These are phyloP conservation scores for Echinops telfairi DNA, from an alignment of 2,113 vertebrate genomes.

Conservation along the genomic window DNA sequence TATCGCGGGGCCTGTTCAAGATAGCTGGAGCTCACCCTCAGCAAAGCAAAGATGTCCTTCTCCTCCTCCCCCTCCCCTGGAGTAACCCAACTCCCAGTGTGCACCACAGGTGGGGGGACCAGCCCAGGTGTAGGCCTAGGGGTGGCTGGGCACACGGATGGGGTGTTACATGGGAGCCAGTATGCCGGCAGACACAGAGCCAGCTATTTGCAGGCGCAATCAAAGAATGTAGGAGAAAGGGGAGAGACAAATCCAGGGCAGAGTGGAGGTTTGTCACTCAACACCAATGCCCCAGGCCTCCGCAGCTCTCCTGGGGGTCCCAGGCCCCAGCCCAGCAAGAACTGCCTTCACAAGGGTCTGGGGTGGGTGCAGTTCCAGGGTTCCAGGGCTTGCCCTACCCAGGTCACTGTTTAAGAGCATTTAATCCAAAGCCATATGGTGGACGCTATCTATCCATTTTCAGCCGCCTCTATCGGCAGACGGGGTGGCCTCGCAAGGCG, in stretches of 20 bases:
- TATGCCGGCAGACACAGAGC: constrained; percentile 44
- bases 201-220: no score
- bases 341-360: no score
- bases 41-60: constrained; percentile 78
- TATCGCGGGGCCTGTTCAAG: constrained; percentile 55
- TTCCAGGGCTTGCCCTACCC: neutral
- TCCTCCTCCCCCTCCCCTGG: neutral
- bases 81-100: constrained; percentile 25
- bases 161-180: neutral
- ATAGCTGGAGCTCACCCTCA: constrained; percentile 58
- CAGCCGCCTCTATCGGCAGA: neutral
- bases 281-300: no score
- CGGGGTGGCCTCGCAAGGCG: neutral
- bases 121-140: constrained; percentile 14
- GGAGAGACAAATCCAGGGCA: no score
- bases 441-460: neutral
- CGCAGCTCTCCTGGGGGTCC: no score
- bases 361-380: neutral
- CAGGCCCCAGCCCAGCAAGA: no score
- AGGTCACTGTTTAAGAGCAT: neutral
- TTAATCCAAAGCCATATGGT: neutral
- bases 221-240: no score
- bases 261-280: no score
- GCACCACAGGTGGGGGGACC: constrained; percentile 51
- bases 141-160: no score